Evolutionary conservation across 1,140 invertebrate genomes (phyloP).

Genomic region (Hyposmocoma kahamanoa): DNA sequence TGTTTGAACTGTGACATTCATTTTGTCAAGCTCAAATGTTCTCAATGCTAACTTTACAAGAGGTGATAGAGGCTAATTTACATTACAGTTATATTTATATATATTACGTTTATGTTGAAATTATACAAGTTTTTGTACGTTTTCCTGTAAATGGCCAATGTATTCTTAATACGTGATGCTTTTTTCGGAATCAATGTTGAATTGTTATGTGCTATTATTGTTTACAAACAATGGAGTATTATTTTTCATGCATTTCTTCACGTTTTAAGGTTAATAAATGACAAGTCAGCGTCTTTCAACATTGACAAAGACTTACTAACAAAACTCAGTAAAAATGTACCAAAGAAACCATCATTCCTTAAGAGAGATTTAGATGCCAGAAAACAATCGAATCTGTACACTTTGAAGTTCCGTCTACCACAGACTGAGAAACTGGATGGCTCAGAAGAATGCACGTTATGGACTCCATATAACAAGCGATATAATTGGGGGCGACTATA

Average conservation of each 20-base stretch:
- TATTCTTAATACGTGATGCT: too few relatives aligned
- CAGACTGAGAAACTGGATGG: constrained; percentile 94
- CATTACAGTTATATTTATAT: too few relatives aligned
- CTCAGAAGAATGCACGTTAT: constrained; percentile 89
- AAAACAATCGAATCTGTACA: constrained; percentile 91
- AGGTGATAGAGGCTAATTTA: too few relatives aligned
- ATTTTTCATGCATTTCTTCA: constrained; percentile 11
- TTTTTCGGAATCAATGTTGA: too few relatives aligned
- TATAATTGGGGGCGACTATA: constrained; percentile 93
- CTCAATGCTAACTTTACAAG: too few relatives aligned
- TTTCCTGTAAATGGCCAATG: too few relatives aligned
- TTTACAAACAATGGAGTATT: too few relatives aligned
- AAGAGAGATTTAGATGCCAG: constrained; percentile 96
- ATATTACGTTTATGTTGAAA: too few relatives aligned
- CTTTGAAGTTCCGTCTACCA: constrained; percentile 90
- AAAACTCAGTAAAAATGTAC: constrained; percentile 89
- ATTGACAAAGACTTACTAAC: constrained; percentile 88
- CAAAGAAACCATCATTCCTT: constrained; percentile 90
- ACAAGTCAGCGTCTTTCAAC: constrained; percentile 85
- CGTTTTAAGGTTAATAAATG: constrained; percentile 86
- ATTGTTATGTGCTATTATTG: too few relatives aligned
- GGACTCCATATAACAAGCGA: constrained; percentile 96
- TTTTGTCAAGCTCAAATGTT: too few relatives aligned
- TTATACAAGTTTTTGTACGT: too few relatives aligned
- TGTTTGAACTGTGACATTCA: too few relatives aligned